phyloP scores from a whole-genome alignment of 2,888 invertebrate species.

The Leucoptera coffeella region DNA sequence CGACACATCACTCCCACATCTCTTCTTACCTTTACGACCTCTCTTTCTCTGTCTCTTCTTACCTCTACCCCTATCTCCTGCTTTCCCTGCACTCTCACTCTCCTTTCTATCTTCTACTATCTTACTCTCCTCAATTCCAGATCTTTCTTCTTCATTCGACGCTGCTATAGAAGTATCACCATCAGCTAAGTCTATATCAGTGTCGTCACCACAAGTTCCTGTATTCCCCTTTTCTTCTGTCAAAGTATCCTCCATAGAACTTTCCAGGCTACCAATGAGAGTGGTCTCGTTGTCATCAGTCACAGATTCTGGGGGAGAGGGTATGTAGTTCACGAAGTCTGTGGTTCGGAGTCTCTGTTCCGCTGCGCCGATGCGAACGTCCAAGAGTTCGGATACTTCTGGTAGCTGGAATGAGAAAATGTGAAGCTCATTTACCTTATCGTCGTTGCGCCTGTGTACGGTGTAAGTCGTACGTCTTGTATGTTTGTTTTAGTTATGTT shows the following conservation, averaged over 20 bases:
- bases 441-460: too few relatives aligned
- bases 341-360: conserved; percentile 25
- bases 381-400: conserved; percentile 31
- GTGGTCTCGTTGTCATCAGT: conserved; percentile 22
- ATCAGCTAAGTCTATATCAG: background rate
- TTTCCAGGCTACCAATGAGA: conserved; percentile 18
- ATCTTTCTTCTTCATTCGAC: too few relatives aligned
- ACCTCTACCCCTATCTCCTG: conserved; percentile 6
- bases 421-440: too few relatives aligned
- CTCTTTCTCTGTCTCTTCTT: too few relatives aligned
- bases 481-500: too few relatives aligned
- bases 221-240: conserved; percentile 15
- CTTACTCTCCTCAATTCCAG: too few relatives aligned
- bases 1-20: too few relatives aligned
- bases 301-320: conserved; percentile 13
- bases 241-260: conserved; percentile 25
- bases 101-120: too few relatives aligned
- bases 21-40: too few relatives aligned
- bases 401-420: conserved; percentile 19
- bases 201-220: conserved; percentile 7
- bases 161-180: too few relatives aligned
- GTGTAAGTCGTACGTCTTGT: too few relatives aligned
- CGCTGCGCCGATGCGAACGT: conserved; percentile 27
- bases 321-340: conserved; percentile 12
- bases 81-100: too few relatives aligned